These are phyloP conservation scores for Coregonus ussuriensis DNA, from an alignment of 2,797 vertebrate species.

Conservation along the genomic window DNA sequence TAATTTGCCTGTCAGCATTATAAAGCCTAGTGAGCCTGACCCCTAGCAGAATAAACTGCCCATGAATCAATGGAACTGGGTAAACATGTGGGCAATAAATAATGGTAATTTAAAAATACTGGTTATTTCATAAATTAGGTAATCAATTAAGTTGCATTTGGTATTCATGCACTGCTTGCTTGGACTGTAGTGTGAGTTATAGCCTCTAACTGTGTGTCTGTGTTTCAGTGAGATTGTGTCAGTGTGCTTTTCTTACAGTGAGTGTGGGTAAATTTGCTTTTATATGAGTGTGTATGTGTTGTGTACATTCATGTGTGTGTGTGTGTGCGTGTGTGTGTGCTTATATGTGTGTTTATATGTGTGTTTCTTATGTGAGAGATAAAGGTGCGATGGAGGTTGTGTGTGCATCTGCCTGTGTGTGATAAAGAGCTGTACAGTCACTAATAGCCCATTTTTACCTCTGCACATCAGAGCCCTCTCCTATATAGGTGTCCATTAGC, in stretches of 20 bases:
- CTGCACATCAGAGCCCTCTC: conserved; percentile 55
- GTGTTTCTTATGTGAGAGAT: background rate
- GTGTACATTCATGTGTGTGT: conserved; percentile 2
- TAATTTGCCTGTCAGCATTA: conserved; percentile 59
- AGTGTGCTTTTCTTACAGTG: background rate
- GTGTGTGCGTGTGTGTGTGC: background rate
- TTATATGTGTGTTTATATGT: background rate
- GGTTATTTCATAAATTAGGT: conserved; percentile 78
- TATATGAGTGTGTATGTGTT: conserved; percentile 6
- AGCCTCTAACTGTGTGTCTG: conserved; percentile 46
- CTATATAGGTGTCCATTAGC: conserved; percentile 61
- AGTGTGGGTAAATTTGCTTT: conserved; percentile 35
- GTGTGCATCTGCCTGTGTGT: background rate
- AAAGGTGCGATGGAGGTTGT: background rate
- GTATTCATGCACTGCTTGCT: conserved; percentile 78
- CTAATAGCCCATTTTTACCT: conserved; percentile 35
- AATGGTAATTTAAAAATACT: conserved; percentile 72
- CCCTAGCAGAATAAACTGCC: conserved; percentile 49
- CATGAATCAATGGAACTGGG: conserved; percentile 66
- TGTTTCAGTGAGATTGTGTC: conserved; percentile 44
- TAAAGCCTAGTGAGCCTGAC: conserved; percentile 62
- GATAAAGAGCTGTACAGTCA: conserved; percentile 15
- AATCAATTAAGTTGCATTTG: conserved; percentile 78
- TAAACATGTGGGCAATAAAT: conserved; percentile 74
- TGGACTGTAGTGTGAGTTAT: conserved; percentile 74